Conservation (phyloP, 2,113 vertebrate species). For the Nyctibius bracteatus region DNA sequence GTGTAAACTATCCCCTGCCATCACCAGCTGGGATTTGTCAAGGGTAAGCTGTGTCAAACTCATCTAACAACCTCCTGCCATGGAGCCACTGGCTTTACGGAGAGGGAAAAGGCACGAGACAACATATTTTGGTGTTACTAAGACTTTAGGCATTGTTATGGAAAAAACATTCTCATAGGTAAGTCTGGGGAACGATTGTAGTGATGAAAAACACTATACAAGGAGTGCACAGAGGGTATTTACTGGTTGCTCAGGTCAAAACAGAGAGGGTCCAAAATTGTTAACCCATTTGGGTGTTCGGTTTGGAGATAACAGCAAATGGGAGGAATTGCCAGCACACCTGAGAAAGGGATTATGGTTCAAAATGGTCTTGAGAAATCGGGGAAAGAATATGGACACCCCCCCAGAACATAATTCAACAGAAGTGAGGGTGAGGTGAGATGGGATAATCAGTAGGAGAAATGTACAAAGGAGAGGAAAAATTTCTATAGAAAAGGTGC, state of each 20-base stretch:
- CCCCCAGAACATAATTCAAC: background rate
- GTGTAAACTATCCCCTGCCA: background rate
- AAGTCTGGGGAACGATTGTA: background rate
- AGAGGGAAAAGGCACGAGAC: background rate
- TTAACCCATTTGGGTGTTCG: background rate
- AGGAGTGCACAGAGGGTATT: background rate
- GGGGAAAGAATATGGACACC: background rate
- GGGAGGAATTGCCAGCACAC: background rate
- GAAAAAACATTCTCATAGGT: background rate
- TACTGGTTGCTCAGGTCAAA: background rate
- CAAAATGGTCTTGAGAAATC: background rate
- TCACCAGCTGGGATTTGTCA: background rate
- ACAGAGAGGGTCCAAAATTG: background rate
- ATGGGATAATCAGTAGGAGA: background rate
- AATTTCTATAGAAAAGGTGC: background rate
- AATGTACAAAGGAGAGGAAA: background rate
- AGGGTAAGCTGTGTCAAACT: background rate
- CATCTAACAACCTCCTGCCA: background rate
- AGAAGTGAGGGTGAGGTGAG: background rate
- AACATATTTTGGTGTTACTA: background rate
- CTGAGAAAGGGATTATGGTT: background rate
- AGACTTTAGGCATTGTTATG: background rate
- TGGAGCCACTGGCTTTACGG: accelerated
- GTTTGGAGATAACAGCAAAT: background rate
- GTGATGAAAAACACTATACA: background rate